Evolutionary conservation across 2,888 invertebrate genomes (phyloP).

Genomic region (Leptopilina myrica): DNA sequence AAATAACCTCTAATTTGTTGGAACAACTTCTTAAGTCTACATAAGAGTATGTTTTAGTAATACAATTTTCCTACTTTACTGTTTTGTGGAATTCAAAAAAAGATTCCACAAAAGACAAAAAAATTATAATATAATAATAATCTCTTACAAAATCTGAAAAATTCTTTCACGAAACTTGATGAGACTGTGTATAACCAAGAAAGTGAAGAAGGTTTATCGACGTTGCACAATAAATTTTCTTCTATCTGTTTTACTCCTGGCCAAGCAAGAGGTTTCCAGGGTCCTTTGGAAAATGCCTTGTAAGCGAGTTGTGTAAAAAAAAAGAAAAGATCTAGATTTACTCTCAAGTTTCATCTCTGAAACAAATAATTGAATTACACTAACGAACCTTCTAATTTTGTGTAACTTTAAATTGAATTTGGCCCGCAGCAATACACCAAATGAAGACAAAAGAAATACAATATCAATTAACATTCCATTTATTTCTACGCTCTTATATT

Average conservation of each 20-base stretch:
- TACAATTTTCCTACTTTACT: too few species aligned
- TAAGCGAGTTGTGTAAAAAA: slow-evolving; percentile 18
- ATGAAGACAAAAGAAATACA: not conserved
- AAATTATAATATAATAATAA: not conserved
- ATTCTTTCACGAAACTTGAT: not conserved
- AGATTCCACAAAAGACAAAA: not conserved
- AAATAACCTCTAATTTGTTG: too few species aligned
- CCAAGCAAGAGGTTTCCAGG: not conserved
- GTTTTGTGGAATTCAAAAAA: too few species aligned
- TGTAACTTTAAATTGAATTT: slow-evolving; percentile 1
- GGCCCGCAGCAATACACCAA: not conserved
- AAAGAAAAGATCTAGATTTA: slow-evolving; percentile 4
- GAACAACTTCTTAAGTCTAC: too few species aligned
- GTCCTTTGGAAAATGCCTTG: slow-evolving; percentile 14
- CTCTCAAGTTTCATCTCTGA: slow-evolving; percentile 2
- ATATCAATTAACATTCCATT: not conserved
- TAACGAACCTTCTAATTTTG: slow-evolving; percentile 36
- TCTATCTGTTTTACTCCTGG: slow-evolving; percentile 4
- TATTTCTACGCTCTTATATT: not conserved
- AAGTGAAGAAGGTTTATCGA: not conserved
- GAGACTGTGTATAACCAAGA: not conserved
- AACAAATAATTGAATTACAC: slow-evolving; percentile 35
- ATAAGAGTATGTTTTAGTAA: too few species aligned
- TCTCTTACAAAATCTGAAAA: not conserved
- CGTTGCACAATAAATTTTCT: slow-evolving; percentile 14